Percentiles rank a stretch among this genome's conserved stretches.
Evolutionary conservation across 2,888 invertebrate species (phyloP).

Genomic region (Chrysodeixis includens): DNA sequence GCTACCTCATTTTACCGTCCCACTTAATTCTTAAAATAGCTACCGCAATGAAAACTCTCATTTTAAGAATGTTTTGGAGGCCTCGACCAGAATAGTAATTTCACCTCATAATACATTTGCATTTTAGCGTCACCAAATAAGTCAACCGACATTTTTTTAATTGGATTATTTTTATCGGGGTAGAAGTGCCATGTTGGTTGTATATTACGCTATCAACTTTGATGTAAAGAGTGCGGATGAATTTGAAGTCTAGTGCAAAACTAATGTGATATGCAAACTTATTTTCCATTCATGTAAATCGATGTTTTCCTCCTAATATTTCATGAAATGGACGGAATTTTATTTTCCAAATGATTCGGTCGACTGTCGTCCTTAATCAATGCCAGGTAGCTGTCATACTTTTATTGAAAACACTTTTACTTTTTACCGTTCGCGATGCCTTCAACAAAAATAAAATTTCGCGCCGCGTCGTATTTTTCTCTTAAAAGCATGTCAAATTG

Average conservation of each 20-base stretch:
- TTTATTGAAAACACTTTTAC: slow-evolving; percentile 14
- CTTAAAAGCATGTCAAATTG: not conserved
- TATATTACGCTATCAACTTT: slow-evolving; percentile 14
- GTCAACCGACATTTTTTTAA: slow-evolving; percentile 41
- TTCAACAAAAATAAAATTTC: slow-evolving; percentile 5
- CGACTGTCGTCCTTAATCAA: slow-evolving; percentile 17
- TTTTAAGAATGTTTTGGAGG: slow-evolving; percentile 51
- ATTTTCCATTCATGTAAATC: not conserved
- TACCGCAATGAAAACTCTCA: slow-evolving; percentile 60
- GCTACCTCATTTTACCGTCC: slow-evolving; percentile 43
- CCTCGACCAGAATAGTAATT: slow-evolving; percentile 35
- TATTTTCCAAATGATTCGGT: slow-evolving; percentile 8
- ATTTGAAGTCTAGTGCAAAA: not conserved
- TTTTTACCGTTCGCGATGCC: not conserved
- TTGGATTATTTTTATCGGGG: slow-evolving; percentile 39
- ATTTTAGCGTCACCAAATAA: slow-evolving; percentile 35
- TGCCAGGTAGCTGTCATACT: slow-evolving; percentile 8
- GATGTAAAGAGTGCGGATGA: not conserved
- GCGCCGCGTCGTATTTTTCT: slow-evolving; percentile 2
- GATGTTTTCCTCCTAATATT: not conserved
- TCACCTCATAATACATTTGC: slow-evolving; percentile 30
- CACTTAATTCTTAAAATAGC: slow-evolving; percentile 55
- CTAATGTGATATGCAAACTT: too few species aligned
- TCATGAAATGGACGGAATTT: not conserved
- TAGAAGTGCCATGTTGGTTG: slow-evolving; percentile 23